phyloP scores from a whole-genome alignment of 2,888 invertebrate species.

The Noctua comes region DNA sequence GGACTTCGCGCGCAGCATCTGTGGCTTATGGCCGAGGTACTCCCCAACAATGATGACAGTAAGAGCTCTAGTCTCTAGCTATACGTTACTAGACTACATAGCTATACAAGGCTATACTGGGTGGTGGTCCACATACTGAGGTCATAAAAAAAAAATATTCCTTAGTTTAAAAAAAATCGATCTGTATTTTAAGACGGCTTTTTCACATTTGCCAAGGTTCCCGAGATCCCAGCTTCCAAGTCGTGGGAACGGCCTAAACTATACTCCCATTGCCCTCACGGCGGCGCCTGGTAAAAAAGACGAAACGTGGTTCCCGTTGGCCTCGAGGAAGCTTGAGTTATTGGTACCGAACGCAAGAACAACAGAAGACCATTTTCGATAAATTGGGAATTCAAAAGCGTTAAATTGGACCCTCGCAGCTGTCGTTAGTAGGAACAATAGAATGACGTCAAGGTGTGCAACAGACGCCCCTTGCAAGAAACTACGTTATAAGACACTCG shows the following conservation, averaged over 20 bases:
- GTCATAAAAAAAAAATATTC: no score
- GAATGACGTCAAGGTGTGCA: neutral
- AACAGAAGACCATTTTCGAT: neutral
- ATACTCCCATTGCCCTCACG: neutral
- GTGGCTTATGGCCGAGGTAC: conserved; percentile 96
- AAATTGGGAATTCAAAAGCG: neutral
- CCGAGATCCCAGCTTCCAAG: neutral
- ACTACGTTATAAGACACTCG: neutral
- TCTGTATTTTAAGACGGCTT: no score
- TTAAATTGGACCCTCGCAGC: neutral
- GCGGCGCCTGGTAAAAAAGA: neutral
- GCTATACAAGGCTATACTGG: no score
- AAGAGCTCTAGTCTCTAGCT: no score
- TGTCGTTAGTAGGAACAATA: neutral
- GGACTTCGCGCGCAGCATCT: conserved; percentile 96
- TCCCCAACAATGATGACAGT: conserved; percentile 93
- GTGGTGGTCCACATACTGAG: no score
- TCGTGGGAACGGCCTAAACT: neutral
- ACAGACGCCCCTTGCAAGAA: neutral
- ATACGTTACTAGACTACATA: no score
- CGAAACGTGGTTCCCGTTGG: neutral
- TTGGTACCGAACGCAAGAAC: neutral
- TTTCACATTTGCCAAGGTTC: no score
- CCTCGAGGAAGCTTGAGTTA: neutral
- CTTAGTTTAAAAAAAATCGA: no score